These are phyloP conservation scores for Cliona cf. orientalis DNA, from an alignment of 37 sponge, comb jelly and placozoan species.

Conservation along the genomic window DNA sequence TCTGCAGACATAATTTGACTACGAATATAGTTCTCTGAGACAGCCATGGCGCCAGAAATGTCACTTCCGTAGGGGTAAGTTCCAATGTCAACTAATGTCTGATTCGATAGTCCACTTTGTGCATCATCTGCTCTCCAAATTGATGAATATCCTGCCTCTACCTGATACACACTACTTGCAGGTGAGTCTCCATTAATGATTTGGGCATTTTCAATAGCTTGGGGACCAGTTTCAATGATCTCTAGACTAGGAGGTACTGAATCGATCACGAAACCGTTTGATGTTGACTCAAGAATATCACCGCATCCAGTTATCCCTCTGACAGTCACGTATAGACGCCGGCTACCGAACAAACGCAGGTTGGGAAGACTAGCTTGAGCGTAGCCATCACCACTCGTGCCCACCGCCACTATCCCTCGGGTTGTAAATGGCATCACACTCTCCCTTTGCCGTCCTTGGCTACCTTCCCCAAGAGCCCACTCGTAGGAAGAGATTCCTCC, in stretches of 20 bases:
- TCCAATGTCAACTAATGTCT: conserved; percentile 47
- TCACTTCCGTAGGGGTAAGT: conserved; percentile 80
- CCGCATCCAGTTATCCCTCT: conserved; percentile 73
- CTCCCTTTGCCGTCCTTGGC: conserved; percentile 19
- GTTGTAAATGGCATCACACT: conserved; percentile 59
- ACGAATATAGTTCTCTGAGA: conserved; percentile 13
- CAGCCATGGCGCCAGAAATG: conserved; percentile 11
- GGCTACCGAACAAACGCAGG: conserved; percentile 13
- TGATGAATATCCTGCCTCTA: conserved; percentile 12
- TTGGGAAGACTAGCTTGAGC: conserved; percentile 50
- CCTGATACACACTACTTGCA: conserved; percentile 63
- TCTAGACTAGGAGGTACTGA: conserved; percentile 61
- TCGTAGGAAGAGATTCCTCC: conserved; percentile 66
- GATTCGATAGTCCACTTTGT: conserved; percentile 24
- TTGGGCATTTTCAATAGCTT: conserved; percentile 54
- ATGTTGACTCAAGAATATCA: conserved; percentile 54
- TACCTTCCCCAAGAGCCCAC: conserved; percentile 76
- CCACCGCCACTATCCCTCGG: conserved; percentile 47
- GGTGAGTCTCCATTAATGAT: background rate
- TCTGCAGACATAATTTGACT: conserved; percentile 7
- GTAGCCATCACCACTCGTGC: conserved; percentile 44
- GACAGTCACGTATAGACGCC: conserved; percentile 59
- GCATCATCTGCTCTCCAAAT: conserved; percentile 52
- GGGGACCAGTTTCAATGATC: conserved; percentile 44
- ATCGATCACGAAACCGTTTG: conserved; percentile 84